phyloP scores from a whole-genome alignment of 2,888 invertebrate genomes.

The Linyphia triangularis region DNA sequence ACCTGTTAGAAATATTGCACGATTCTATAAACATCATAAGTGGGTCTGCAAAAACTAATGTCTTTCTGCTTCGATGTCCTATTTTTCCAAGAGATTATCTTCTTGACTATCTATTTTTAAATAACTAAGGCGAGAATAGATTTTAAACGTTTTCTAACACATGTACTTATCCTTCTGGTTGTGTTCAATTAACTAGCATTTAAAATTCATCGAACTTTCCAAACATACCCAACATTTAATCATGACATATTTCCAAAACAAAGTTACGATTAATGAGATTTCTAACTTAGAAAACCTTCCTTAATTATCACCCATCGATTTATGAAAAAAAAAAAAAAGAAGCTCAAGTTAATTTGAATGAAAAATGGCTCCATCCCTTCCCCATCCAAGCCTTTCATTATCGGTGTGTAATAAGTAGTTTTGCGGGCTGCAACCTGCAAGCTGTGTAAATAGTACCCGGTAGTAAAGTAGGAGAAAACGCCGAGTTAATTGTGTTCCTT shows the following conservation, averaged over 20 bases:
- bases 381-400: neutral
- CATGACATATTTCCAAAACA: too few species aligned
- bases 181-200: too few species aligned
- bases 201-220: neutral
- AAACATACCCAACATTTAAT: neutral
- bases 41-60: too few species aligned
- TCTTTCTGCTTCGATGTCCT: too few species aligned
- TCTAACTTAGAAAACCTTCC: neutral
- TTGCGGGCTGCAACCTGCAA: neutral
- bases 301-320: neutral
- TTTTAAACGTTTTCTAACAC: too few species aligned
- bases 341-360: conserved; percentile 22
- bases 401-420: neutral
- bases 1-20: too few species aligned
- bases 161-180: too few species aligned
- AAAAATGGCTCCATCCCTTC: neutral
- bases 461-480: neutral
- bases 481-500: neutral
- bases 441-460: neutral
- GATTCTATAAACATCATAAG: too few species aligned
- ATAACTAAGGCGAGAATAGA: too few species aligned
- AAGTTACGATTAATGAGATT: neutral
- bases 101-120: too few species aligned
- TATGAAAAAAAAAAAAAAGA: too few species aligned
- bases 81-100: too few species aligned